phyloP scores from a whole-genome alignment of 1,140 invertebrate genomes.

The Drosophila arizonae region DNA sequence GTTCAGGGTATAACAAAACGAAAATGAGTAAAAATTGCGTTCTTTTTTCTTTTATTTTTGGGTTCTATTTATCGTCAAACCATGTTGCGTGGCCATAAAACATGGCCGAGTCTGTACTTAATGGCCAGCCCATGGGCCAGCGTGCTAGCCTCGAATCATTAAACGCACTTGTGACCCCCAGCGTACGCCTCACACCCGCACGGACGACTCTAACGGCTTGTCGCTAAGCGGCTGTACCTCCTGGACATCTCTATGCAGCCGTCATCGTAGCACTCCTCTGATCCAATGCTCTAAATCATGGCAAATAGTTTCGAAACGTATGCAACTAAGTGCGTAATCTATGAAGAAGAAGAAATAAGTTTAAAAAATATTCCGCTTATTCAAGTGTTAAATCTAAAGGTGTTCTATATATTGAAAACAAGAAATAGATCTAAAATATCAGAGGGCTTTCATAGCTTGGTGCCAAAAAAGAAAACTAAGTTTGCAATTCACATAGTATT shows the following conservation, averaged over 20 bases:
- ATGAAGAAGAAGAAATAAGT: background rate
- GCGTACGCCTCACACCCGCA: background rate
- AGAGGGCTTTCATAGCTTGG: too few relatives aligned
- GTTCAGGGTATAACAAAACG: too few relatives aligned
- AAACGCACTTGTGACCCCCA: constrained; percentile 66
- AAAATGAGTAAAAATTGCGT: constrained; percentile 7
- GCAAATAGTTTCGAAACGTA: constrained; percentile 11
- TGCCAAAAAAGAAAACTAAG: too few relatives aligned
- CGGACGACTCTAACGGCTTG: background rate
- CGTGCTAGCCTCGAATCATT: constrained; percentile 64
- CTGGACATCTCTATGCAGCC: background rate
- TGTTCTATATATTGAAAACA: too few relatives aligned
- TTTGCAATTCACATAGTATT: too few relatives aligned
- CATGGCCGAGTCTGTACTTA: constrained; percentile 71
- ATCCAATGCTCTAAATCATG: constrained; percentile 11
- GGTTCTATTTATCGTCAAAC: constrained; percentile 42
- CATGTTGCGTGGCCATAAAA: constrained; percentile 73
- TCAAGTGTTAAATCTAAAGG: too few relatives aligned
- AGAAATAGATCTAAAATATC: too few relatives aligned
- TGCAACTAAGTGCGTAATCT: background rate
- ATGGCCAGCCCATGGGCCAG: constrained; percentile 63
- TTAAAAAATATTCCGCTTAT: background rate
- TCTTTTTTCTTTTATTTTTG: constrained; percentile 12
- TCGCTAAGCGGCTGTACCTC: background rate
- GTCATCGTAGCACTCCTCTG: background rate